Evolutionary conservation across 2,797 vertebrate species (phyloP), one percentile per base, ranked within the genome.

Genomic region (Amphiprion clarkii): DNA sequence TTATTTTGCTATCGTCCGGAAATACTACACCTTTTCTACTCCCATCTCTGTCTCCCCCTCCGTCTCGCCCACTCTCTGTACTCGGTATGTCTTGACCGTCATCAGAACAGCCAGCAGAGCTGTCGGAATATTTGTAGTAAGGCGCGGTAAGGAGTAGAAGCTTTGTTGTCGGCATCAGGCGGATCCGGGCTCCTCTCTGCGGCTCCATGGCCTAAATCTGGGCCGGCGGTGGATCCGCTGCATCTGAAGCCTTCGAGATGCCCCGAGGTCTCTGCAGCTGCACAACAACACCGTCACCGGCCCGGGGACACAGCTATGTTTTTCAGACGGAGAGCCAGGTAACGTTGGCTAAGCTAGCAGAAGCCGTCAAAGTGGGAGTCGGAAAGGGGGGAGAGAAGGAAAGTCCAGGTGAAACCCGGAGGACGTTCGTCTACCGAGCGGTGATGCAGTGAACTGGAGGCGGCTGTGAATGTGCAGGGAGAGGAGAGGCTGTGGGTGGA

Each of bases 251-350:
- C 67, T 81, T 46, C 90, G 92, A 89, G 91, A 94, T 94, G 93
- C 89, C 79, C 83, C 86, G 82, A 48, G 90, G 70, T 66, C 55
- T 75, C 79, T 56, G 78, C 85, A 74, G 87, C 85, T 48, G 80
- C 76, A 86, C 72, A 62, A 71, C 7, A 69, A 82, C 82, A 75
- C 67, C 74, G 67, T 44, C 64, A 77, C 71, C 84, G 84, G 69
- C 46, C 85, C 76, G 60, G 81, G 72, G 83, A 86, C 74, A 27
- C 84, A 76, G 83, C 78, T 27, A 93, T 93, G 91, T 79, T 92
- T 70, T 83, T 92, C 88, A 90, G 84, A 91, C 93, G 92, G 82
- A 91, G 87, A 89, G 85, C 90, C 81, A 94, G 93, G 93, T 94
- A 93, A 82, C 39, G 39, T 14, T 36, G 55, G 75, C 21, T 23